A percentile compares a stretch with the other conserved stretches of the same genome.
Conservation (phyloP, 35 echinoderm and acorn worm species). For the Antedon bifida region DNA sequence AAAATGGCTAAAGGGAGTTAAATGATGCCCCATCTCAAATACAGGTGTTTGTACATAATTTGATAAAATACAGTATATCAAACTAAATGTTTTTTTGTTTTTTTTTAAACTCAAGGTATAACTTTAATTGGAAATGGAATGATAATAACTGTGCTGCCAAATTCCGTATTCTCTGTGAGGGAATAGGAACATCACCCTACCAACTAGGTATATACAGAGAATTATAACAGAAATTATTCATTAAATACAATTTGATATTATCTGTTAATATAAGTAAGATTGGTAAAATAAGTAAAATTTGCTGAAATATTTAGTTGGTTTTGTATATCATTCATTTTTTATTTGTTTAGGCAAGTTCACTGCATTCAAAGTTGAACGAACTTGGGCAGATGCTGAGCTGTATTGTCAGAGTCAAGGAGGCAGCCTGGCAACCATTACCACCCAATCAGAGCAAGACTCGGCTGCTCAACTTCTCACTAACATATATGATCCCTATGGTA, state of each 20-base stretch:
- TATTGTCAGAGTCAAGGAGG: constrained; percentile 33
- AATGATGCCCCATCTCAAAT: no score
- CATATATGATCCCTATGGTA: constrained; percentile 53
- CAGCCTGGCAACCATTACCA: constrained; percentile 36
- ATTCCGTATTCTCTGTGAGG: constrained; percentile 26
- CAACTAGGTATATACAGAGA: background rate
- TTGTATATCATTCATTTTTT: no score
- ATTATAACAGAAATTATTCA: no score
- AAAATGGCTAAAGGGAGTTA: no score
- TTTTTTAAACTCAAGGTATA: constrained; percentile 7
- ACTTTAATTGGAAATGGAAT: constrained; percentile 52
- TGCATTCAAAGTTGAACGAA: constrained; percentile 5
- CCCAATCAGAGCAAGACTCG: constrained; percentile 7
- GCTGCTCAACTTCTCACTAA: constrained; percentile 3
- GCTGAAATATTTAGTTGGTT: no score
- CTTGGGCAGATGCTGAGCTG: constrained; percentile 34
- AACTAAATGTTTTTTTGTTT: no score
- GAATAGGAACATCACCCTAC: background rate
- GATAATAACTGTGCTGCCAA: constrained; percentile 25
- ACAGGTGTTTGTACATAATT: no score
- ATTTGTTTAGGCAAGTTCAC: constrained; percentile 19
- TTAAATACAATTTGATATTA: no score
- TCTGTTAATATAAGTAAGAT: no score
- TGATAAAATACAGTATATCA: no score
- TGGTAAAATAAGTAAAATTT: no score